Base-by-base conservation (phyloP, 2,797 vertebrate genomes). In the Pseudochaenichthys georgianus region DNA sequence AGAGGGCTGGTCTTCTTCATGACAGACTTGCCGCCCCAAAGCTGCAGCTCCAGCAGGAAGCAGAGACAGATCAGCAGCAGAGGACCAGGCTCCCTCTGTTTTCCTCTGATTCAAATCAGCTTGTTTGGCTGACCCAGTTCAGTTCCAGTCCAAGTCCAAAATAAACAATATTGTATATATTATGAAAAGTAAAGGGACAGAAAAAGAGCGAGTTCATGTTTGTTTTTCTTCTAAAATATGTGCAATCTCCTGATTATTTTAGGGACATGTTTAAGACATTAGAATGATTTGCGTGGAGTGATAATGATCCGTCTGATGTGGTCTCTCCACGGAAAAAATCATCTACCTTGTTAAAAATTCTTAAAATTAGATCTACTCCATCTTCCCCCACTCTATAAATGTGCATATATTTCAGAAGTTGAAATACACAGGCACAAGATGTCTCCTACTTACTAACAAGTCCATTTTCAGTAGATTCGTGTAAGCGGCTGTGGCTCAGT, bases 101-200 rank as follows among this genome's bases (percentile, higher is more conserved):
- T 93, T 89, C 68, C 78, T 83, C 53, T 57, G 84, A 93, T 92
- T 89, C 85, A 88, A 65, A 90, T 92, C 83, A 77, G 74, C 77
- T 93, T 91, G 57, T 92, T 93, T 88, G 91, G 87, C 88, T 77
- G 73, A 73, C 73, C 48, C 53, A 57, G 34, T 46, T 62, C n/a
- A 64, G 62, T 34, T 50, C 13, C 12, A 70, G 66, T 60, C 55
- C 60, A 60, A 50, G 65, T 81, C 80, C 73, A 90, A 91, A 82
- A 87, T 69, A 91, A 92, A 91, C 77, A 83, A 19, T 74, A 66
- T 43, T 72, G 64, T 77, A 54, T 86, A 78, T 73, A 78, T 81
- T 66, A 73, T 79, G 69, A 63, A 54, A 81, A 81, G 72, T 54
- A 67, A 77, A 62, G 72, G 21, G 64, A 23, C 51, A 70, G 61